phyloP scores from a whole-genome alignment of 2,888 invertebrate genomes.

The Orthonychiurus folsomi region DNA sequence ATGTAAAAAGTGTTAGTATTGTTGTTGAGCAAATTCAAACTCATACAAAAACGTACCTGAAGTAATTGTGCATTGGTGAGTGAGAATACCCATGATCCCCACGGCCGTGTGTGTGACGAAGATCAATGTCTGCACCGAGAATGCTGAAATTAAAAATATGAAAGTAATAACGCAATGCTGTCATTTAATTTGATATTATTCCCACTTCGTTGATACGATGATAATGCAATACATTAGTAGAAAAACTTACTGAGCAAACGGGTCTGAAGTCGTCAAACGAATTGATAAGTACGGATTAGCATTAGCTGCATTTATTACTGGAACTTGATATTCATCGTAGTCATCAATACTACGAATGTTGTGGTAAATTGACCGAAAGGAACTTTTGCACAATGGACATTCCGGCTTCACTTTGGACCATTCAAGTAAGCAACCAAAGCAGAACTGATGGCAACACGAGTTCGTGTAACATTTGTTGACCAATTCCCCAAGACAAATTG shows the following conservation, averaged over 20 bases:
- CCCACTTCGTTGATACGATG: too few species aligned
- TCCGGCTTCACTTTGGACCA: slow-evolving; percentile 93
- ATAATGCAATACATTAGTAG: too few species aligned
- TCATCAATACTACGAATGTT: slow-evolving; percentile 79
- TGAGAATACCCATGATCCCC: not conserved
- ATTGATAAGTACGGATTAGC: slow-evolving; percentile 28
- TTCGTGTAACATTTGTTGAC: slow-evolving; percentile 84
- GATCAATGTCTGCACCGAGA: not conserved
- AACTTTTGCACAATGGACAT: slow-evolving; percentile 88
- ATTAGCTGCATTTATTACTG: slow-evolving; percentile 25
- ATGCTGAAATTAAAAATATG: too few species aligned
- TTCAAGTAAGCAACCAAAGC: slow-evolving; percentile 80
- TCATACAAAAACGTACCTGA: not conserved
- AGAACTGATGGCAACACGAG: slow-evolving; percentile 87
- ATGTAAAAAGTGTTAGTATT: too few species aligned
- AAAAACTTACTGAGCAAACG: slow-evolving; percentile 16
- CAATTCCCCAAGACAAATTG: slow-evolving; percentile 80
- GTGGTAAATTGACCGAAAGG: slow-evolving; percentile 83
- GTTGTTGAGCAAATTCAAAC: too few species aligned
- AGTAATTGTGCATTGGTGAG: not conserved
- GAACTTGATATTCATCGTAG: slow-evolving; percentile 69
- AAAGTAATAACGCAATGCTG: too few species aligned
- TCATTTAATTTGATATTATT: too few species aligned
- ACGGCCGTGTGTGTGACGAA: not conserved
- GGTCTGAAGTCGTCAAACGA: slow-evolving; percentile 23